Evolutionary conservation across 2,797 vertebrate genomes (phyloP).

Genomic region (Valencia hispanica): DNA sequence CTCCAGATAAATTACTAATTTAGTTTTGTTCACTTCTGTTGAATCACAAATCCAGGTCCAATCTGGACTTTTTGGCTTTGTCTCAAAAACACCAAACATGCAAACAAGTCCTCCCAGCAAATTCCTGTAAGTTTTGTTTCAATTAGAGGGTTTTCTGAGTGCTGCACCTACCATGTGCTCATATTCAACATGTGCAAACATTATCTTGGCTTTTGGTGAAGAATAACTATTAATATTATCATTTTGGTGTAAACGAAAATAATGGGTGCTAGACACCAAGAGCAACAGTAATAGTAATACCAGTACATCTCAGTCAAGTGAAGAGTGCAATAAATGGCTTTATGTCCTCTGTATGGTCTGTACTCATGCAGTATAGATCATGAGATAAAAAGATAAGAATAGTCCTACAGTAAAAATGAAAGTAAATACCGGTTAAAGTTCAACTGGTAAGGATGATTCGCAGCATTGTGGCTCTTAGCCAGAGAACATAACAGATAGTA

Average conservation of each 20-base stretch:
- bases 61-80: slow-evolving; percentile 16
- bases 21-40: background rate
- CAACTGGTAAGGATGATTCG: slow-evolving; percentile 48
- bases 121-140: slow-evolving; percentile 44
- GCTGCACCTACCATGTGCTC: slow-evolving; percentile 11
- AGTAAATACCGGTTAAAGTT: slow-evolving; percentile 59
- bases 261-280: slow-evolving; percentile 19
- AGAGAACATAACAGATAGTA: slow-evolving; percentile 45
- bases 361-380: slow-evolving; percentile 20
- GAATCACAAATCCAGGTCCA: background rate
- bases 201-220: slow-evolving; percentile 9
- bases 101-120: slow-evolving; percentile 40
- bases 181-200: slow-evolving; percentile 28
- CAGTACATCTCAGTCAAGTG: slow-evolving; percentile 1
- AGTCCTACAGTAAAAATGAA: slow-evolving; percentile 23
- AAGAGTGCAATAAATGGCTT: slow-evolving; percentile 20
- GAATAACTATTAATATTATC: slow-evolving; percentile 26
- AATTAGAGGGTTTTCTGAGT: slow-evolving; percentile 35
- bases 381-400: slow-evolving; percentile 20
- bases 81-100: slow-evolving; percentile 38
- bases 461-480: slow-evolving; percentile 22
- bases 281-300: background rate
- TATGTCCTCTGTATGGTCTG: slow-evolving; percentile 14
- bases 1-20: background rate
- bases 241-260: slow-evolving; percentile 22